A percentile compares a stretch with the other conserved stretches of the same genome.
Evolutionary conservation across 2,888 invertebrate species (phyloP).

Genomic region (Blastobasis lacticolella): DNA sequence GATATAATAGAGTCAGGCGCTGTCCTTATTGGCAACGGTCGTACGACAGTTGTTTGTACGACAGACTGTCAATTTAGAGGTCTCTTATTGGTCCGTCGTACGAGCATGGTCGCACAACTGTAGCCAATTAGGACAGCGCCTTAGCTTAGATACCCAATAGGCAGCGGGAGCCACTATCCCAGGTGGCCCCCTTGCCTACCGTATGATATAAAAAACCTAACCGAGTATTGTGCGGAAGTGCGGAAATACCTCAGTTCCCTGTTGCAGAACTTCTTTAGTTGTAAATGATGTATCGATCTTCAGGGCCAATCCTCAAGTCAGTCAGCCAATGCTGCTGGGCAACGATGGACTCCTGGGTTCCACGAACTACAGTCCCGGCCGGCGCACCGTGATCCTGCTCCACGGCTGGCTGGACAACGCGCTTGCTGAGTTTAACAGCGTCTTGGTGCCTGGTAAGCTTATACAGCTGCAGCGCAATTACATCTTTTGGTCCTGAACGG

Average conservation of each 20-base stretch:
- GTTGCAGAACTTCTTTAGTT: not conserved
- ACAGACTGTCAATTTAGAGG: too few species aligned
- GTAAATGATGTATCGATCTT: not conserved
- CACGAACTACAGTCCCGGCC: constrained; percentile 18
- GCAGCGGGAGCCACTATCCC: not conserved
- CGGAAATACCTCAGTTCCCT: not conserved
- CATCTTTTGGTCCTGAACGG: too few species aligned
- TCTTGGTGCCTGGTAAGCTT: constrained; percentile 24
- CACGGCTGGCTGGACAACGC: constrained; percentile 26
- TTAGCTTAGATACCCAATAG: not conserved
- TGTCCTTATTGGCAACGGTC: too few species aligned
- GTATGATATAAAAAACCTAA: too few species aligned
- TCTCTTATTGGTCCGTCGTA: too few species aligned
- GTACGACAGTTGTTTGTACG: too few species aligned
- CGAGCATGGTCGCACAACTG: not conserved
- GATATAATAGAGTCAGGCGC: too few species aligned
- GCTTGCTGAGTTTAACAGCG: constrained; percentile 15
- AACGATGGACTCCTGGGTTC: constrained; percentile 12
- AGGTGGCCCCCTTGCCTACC: not conserved
- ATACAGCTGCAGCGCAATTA: too few species aligned
- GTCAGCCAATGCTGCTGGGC: constrained; percentile 23
- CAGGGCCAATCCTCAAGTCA: constrained; percentile 14
- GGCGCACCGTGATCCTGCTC: constrained; percentile 23
- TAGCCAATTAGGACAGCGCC: not conserved
- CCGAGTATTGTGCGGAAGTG: too few species aligned